phyloP scores from a whole-genome alignment of 35 echinoderm and acorn worm genomes.

The Lytechinus variegatus region DNA sequence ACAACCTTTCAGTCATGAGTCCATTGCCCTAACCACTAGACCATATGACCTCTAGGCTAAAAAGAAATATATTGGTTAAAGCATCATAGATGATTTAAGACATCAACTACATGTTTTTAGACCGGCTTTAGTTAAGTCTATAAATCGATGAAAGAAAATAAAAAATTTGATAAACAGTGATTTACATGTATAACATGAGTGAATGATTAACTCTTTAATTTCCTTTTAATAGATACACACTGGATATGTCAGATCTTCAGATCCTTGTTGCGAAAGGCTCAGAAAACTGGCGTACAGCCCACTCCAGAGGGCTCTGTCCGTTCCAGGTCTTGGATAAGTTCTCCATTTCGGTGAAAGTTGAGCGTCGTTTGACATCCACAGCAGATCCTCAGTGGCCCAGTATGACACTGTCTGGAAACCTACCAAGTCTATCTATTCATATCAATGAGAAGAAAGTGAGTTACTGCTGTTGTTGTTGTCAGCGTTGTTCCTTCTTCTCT shows the following conservation, averaged over 20 bases:
- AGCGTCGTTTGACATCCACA: conserved; percentile 82
- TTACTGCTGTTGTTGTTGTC: neutral
- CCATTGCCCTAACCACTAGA: no score
- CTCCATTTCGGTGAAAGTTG: conserved; percentile 93
- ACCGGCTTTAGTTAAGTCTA: no score
- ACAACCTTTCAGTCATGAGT: no score
- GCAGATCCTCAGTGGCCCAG: conserved; percentile 91
- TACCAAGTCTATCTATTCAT: conserved; percentile 85
- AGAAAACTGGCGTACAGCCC: conserved; percentile 92
- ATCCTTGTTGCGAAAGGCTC: conserved; percentile 83
- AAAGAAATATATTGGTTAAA: no score
- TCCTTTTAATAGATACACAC: conserved; percentile 69
- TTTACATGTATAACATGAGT: no score
- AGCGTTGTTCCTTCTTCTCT: no score
- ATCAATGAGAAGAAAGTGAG: conserved; percentile 93
- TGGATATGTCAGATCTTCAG: conserved; percentile 93
- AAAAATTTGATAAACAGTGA: no score
- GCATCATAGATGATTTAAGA: no score
- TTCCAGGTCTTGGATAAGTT: conserved; percentile 95
- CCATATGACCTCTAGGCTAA: no score
- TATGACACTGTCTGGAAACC: conserved; percentile 77
- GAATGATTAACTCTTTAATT: neutral
- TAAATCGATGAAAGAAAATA: no score
- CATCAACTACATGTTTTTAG: no score
- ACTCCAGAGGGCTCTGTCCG: conserved; percentile 68